Evolutionary conservation across 2,797 vertebrate species (phyloP).

Genomic region (Pangasius larnaudii): DNA sequence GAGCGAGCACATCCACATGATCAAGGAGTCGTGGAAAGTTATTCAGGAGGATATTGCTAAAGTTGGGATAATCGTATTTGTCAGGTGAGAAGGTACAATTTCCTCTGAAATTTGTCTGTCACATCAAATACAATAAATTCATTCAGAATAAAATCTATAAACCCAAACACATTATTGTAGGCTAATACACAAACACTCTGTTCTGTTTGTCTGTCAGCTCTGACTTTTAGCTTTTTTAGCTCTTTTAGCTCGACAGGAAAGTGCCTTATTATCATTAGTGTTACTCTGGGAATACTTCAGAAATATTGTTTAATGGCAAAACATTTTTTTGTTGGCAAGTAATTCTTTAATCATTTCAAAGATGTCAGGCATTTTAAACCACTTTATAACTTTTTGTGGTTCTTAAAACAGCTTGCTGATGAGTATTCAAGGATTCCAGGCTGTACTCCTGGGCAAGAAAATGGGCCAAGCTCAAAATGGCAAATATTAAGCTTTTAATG

Average conservation of each 20-base stretch:
- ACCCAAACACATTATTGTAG: neutral
- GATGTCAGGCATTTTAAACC: neutral
- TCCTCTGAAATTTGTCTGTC: neutral
- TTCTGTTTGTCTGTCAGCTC: neutral
- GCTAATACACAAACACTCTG: neutral
- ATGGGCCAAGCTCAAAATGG: too few relatives aligned
- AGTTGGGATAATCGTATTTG: conserved; percentile 84
- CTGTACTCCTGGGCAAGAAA: too few relatives aligned
- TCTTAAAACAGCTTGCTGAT: neutral
- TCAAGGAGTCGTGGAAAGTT: conserved; percentile 82
- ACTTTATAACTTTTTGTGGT: neutral
- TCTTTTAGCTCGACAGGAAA: neutral
- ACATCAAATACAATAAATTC: neutral
- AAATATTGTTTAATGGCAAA: neutral
- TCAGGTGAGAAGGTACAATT: conserved; percentile 71
- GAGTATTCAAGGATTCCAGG: neutral
- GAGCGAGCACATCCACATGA: conserved; percentile 73
- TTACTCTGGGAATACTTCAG: neutral
- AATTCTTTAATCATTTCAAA: neutral
- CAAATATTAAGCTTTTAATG: too few relatives aligned
- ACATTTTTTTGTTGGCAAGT: neutral
- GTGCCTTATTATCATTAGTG: neutral
- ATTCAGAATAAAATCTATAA: neutral
- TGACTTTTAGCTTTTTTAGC: neutral
- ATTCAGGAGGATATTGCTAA: conserved; percentile 82